phyloP scores from a whole-genome alignment of 2,113 vertebrate species.

The Coptodon rendalli region DNA sequence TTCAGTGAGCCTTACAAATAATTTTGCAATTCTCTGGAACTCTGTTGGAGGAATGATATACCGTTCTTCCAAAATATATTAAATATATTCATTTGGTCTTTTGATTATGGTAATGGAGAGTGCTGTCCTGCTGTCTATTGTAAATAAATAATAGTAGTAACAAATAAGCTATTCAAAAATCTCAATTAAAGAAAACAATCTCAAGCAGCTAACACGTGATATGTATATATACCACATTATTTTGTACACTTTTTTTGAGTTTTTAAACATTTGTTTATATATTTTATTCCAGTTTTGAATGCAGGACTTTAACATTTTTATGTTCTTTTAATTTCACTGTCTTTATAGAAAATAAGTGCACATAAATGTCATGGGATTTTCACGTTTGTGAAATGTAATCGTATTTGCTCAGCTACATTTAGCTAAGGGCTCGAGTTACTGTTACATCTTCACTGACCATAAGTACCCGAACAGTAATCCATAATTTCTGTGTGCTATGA shows the following conservation, averaged over 20 bases:
- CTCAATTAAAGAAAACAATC: not conserved
- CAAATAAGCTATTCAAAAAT: not conserved
- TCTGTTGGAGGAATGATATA: not conserved
- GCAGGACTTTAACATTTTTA: not conserved
- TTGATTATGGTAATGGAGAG: not conserved
- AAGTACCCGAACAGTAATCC: not conserved
- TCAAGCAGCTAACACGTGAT: not conserved
- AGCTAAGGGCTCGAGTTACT: not conserved
- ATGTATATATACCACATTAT: not conserved
- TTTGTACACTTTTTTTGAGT: not conserved
- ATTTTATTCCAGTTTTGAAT: not conserved
- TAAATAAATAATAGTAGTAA: not conserved
- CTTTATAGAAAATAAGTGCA: not conserved
- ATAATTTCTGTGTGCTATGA: not conserved
- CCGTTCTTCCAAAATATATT: not conserved
- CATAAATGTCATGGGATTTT: not conserved
- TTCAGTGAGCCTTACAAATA: not conserved
- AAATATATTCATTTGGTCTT: not conserved
- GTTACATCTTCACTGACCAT: not conserved
- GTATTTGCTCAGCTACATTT: not conserved
- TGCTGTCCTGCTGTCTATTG: not conserved
- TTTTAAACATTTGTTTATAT: not conserved
- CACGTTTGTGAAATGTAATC: not conserved
- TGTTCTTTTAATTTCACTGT: not conserved
- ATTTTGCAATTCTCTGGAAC: not conserved